Base-by-base conservation (phyloP, 2,888 invertebrate species). In the Entomobrya proxima region DNA sequence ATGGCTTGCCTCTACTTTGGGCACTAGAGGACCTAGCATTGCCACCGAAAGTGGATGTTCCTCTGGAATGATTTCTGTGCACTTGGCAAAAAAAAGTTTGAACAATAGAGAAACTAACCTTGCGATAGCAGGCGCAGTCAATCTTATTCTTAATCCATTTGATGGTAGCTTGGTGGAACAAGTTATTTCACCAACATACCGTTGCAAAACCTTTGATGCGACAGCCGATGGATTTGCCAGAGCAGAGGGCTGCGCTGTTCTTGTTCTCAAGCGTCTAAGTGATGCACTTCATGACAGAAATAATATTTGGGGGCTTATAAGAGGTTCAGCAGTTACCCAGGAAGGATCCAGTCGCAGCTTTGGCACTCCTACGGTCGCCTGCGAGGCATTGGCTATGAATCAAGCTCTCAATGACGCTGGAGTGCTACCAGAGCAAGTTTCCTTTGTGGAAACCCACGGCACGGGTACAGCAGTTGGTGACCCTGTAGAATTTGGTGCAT, bases 11-110 rank as follows among this genome's bases (percentile, higher is more conserved):
- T 87, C 85, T 50, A 30, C 84, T 18, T 55, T 86, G 6, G 88
- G 87, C 15, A 18, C 86, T 2, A 77, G 64, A 27, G 88, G 88
- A 1, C 87, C 88, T 9, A 88, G 78, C 55, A 85, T 87, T 67
- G 86, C 86, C 0, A 81, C 85, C 0, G 88, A 88, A 50, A 77
- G 85, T 11, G 86, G 80, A 11, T 55, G 55, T 13, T 24, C 24
- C 7, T 55, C 55, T 7, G 21, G 69, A 7, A 86, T 85, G 37
- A 80, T 85, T 1, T 82, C 86, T 3, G 64, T 88, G 0, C 40
- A 85, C 58, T 30, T 82, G 24, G 87, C 86, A 1, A 52, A 52
- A 21, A 37, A 85, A n/a, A 40, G 27, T 52, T 44, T 85, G 27
- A 30, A 79, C 55, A 52, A 61, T 13, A 27, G 86, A 0, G 13